These are phyloP conservation scores for Aromia moschata DNA, from an alignment of 2,888 invertebrate genomes.

Conservation along the genomic window DNA sequence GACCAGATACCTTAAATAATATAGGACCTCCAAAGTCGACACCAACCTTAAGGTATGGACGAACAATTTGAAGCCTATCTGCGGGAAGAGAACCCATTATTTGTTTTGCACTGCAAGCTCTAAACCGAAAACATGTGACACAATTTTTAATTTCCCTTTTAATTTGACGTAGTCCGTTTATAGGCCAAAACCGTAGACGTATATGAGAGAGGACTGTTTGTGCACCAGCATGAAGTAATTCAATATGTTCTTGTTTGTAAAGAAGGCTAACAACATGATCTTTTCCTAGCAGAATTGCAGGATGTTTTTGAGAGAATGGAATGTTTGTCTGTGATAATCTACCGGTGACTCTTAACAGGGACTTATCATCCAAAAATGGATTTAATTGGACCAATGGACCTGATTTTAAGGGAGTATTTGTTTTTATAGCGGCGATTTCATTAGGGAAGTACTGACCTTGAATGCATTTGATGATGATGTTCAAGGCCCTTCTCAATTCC, in stretches of 20 bases:
- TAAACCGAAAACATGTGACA: constrained; percentile 3
- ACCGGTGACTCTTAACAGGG: not conserved
- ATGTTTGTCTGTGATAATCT: not conserved
- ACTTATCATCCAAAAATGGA: not conserved
- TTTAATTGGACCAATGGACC: not conserved
- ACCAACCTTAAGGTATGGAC: not conserved
- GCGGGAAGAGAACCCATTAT: constrained; percentile 1
- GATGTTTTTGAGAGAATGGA: not conserved
- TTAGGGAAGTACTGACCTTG: not conserved
- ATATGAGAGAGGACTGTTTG: not conserved
- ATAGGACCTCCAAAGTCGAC: not conserved
- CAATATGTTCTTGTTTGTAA: not conserved
- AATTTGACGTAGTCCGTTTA: too few species aligned
- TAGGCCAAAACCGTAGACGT: too few species aligned
- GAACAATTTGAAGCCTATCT: not conserved
- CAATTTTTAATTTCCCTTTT: not conserved
- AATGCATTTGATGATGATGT: not conserved
- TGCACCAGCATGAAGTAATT: not conserved
- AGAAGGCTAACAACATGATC: not conserved
- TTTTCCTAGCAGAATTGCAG: not conserved
- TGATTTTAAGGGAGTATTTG: not conserved
- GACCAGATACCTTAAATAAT: not conserved
- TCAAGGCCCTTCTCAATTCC: not conserved
- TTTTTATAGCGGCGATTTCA: not conserved
- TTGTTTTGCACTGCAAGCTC: not conserved